Conservation (phyloP, 2,797 vertebrate genomes). For the Halcyon chelicuti region DNA sequence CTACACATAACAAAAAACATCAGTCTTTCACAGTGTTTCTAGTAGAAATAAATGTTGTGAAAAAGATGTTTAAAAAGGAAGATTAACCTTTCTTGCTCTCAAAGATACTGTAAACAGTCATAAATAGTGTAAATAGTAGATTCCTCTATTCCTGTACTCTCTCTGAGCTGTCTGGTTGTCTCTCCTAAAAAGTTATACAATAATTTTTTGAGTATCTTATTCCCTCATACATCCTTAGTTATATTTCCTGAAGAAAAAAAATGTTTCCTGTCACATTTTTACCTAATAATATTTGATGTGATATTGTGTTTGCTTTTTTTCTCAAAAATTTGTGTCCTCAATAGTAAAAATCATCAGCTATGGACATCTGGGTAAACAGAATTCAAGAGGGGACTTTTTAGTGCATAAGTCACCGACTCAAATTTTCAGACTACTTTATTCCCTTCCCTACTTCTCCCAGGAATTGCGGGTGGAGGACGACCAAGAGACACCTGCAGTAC, state of each 20-base stretch:
- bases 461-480: background rate
- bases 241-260: background rate
- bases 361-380: background rate
- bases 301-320: background rate
- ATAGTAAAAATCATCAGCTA: background rate
- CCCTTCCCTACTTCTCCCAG: background rate
- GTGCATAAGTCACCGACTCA: background rate
- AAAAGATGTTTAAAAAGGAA: background rate
- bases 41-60: background rate
- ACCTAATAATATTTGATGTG: background rate
- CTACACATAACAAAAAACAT: background rate
- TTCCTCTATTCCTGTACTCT: background rate
- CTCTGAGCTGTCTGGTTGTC: background rate
- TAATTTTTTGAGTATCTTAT: background rate
- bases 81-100: background rate
- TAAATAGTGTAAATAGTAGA: background rate
- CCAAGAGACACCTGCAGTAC: background rate
- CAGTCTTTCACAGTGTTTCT: background rate
- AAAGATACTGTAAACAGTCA: background rate
- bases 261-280: background rate
- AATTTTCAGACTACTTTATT: background rate
- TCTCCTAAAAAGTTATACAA: background rate
- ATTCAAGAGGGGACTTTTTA: background rate
- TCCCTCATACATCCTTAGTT: background rate
- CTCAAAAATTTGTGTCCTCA: background rate